Evolutionary conservation across 2,113 vertebrate species (phyloP).

Genomic region (Pelodiscus sinensis): DNA sequence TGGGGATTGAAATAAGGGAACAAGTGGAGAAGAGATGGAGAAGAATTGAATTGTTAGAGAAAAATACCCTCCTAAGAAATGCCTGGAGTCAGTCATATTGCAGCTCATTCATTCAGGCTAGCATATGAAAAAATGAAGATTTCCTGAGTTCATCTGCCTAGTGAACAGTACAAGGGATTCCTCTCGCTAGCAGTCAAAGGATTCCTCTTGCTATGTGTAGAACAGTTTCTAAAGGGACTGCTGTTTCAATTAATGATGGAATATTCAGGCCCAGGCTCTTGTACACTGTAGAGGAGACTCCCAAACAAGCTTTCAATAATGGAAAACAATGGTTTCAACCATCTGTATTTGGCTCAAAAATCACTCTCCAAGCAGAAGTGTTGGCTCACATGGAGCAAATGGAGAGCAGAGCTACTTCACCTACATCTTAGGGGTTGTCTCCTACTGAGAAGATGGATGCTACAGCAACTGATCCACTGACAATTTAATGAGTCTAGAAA

Average conservation of each 20-base stretch:
- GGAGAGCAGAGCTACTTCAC: not conserved
- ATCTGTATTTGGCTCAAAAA: not conserved
- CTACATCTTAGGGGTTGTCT: not conserved
- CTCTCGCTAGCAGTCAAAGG: not conserved
- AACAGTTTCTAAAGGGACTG: not conserved
- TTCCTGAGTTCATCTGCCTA: not conserved
- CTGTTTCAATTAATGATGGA: not conserved
- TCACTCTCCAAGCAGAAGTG: not conserved
- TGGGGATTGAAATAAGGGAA: not conserved
- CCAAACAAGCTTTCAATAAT: not conserved
- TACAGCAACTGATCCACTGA: too few relatives aligned
- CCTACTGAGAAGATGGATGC: too few relatives aligned
- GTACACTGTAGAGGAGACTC: not conserved
- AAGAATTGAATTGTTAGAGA: not conserved
- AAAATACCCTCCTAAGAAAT: not conserved
- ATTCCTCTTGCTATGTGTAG: not conserved
- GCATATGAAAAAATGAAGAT: fast-evolving
- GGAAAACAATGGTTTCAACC: not conserved
- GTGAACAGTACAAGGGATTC: not conserved
- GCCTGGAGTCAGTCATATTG: fast-evolving
- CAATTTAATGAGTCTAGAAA: too few relatives aligned
- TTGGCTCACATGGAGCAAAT: not conserved
- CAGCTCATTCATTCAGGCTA: not conserved
- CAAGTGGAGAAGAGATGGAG: not conserved
- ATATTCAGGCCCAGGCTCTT: not conserved